These are phyloP conservation scores for Tenthredo scrophulariae DNA, from an alignment of 2,888 invertebrate species.

Conservation along the genomic window DNA sequence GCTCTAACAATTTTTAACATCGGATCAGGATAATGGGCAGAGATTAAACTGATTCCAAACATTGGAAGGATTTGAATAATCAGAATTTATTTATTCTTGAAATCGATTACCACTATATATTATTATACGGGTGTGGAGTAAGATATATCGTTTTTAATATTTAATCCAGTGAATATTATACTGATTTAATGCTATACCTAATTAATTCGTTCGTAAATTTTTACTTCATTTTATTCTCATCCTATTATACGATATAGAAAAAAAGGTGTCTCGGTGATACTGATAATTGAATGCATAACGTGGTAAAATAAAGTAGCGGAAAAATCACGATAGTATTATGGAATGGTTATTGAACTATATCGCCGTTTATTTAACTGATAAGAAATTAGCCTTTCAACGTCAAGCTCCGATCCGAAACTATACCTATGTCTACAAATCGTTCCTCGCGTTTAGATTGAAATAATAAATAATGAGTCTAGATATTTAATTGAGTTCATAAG, in stretches of 20 bases:
- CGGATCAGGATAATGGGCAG: not conserved
- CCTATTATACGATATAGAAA: not conserved
- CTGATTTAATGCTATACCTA: no score
- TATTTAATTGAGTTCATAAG: not conserved
- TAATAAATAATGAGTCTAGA: not conserved
- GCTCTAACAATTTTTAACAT: not conserved
- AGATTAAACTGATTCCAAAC: not conserved
- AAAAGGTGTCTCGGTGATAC: not conserved
- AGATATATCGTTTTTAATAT: not conserved
- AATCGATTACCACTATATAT: not conserved
- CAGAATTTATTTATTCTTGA: not conserved
- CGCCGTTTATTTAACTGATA: not conserved
- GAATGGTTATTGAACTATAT: not conserved
- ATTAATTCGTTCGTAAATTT: not conserved
- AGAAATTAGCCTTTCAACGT: not conserved
- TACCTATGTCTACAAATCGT: conserved; percentile 2
- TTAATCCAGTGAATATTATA: not conserved
- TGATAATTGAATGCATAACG: not conserved
- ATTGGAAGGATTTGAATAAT: not conserved
- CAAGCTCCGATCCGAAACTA: not conserved
- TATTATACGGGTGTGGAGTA: not conserved
- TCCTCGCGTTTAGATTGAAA: not conserved
- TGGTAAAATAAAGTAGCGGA: not conserved
- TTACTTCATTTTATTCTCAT: not conserved
- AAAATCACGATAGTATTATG: not conserved